A percentile compares a stretch with the other conserved stretches of the same genome.
phyloP scores from a whole-genome alignment of 2,888 invertebrate genomes.

The Polia nebulosa region DNA sequence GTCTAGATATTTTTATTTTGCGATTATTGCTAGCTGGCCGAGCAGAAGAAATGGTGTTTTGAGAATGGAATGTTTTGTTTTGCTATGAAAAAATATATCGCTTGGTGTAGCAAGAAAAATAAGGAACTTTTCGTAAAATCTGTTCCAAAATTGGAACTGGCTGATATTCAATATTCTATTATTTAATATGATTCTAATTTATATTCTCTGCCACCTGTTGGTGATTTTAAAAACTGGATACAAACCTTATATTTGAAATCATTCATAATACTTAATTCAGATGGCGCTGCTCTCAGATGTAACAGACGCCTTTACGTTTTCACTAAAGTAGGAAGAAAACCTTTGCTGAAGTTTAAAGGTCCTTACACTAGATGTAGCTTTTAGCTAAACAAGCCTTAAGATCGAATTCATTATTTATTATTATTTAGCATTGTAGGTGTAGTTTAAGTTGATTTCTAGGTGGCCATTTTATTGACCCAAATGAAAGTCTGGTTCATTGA shows the following conservation, averaged over 20 bases:
- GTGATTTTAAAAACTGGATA: not conserved
- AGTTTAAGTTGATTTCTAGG: too few relatives aligned
- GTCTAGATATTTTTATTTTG: slow-evolving; percentile 25
- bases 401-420: too few relatives aligned
- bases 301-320: not conserved
- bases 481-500: too few relatives aligned
- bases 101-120: too few relatives aligned
- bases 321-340: not conserved
- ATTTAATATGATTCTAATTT: too few relatives aligned
- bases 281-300: not conserved
- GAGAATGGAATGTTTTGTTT: not conserved
- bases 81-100: not conserved
- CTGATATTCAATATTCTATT: too few relatives aligned
- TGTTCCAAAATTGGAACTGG: too few relatives aligned
- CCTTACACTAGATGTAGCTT: slow-evolving; percentile 20
- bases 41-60: slow-evolving; percentile 25
- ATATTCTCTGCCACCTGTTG: slow-evolving; percentile 12
- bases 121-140: too few relatives aligned
- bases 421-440: too few relatives aligned
- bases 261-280: not conserved
- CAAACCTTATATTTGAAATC: accelerated
- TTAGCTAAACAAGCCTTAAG: too few relatives aligned
- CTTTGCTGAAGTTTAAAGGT: not conserved
- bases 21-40: slow-evolving; percentile 5
- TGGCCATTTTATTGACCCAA: too few relatives aligned